Percentiles rank a stretch among this genome's conserved stretches.
These are phyloP conservation scores for Prochilodus magdalenae DNA, from an alignment of 2,113 vertebrate genomes.

Conservation along the genomic window DNA sequence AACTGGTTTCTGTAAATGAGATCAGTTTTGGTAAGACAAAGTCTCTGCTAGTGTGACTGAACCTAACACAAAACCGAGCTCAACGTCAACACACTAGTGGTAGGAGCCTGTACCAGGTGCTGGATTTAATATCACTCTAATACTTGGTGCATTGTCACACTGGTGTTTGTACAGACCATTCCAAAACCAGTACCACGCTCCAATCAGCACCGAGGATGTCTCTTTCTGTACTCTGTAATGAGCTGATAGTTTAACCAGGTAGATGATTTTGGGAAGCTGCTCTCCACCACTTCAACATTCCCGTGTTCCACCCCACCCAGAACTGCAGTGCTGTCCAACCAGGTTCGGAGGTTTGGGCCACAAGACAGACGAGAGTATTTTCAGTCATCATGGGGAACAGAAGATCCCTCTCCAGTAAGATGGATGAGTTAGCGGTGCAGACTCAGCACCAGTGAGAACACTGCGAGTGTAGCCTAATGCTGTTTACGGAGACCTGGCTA, in stretches of 20 bases:
- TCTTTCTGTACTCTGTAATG: too few species aligned
- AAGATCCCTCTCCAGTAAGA: too few species aligned
- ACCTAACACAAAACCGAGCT: neutral
- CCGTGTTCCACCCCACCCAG: neutral
- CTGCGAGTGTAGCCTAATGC: too few species aligned
- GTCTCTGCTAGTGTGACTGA: neutral
- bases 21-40: neutral
- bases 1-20: neutral
- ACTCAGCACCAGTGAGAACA: too few species aligned
- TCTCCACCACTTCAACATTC: conserved; percentile 6
- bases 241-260: too few species aligned
- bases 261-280: neutral
- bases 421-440: too few species aligned
- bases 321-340: neutral
- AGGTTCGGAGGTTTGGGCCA: conserved; percentile 7
- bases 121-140: neutral
- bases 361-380: too few species aligned
- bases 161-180: neutral
- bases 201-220: too few species aligned
- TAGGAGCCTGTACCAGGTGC: neutral
- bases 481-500: too few species aligned
- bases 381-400: too few species aligned
- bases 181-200: conserved; percentile 7
- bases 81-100: neutral
- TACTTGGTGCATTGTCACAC: neutral